phyloP scores from a whole-genome alignment of 2,888 invertebrate species.

The Pediacus dermestoides region DNA sequence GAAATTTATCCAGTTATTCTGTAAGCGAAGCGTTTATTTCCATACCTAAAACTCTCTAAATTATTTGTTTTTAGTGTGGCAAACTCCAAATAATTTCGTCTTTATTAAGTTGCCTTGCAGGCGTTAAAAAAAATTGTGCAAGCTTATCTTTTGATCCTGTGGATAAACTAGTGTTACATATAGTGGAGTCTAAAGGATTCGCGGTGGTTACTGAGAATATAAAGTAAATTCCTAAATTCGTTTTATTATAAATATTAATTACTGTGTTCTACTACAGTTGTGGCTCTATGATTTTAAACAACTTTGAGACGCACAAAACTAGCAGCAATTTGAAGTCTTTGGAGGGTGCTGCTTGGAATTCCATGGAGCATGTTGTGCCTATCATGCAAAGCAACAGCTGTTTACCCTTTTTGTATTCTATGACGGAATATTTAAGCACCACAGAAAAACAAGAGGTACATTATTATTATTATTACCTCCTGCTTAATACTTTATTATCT shows the following conservation, averaged over 20 bases:
- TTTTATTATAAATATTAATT: no score
- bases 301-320: slow-evolving; percentile 42
- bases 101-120: slow-evolving; percentile 33
- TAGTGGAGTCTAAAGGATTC: slow-evolving; percentile 53
- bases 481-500: slow-evolving; percentile 3
- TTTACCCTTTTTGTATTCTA: slow-evolving; percentile 48
- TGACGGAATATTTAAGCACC: slow-evolving; percentile 37
- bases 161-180: slow-evolving; percentile 33
- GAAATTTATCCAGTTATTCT: slow-evolving; percentile 46
- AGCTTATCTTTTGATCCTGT: slow-evolving; percentile 19
- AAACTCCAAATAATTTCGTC: slow-evolving; percentile 45
- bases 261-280: slow-evolving; percentile 36
- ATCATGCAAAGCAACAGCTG: slow-evolving; percentile 49
- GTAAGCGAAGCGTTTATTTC: slow-evolving; percentile 30
- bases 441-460: slow-evolving; percentile 32
- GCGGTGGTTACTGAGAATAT: slow-evolving; percentile 48
- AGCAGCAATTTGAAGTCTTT: slow-evolving; percentile 50
- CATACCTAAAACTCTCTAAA: slow-evolving; percentile 2
- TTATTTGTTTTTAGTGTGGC: slow-evolving; percentile 42
- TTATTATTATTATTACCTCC: slow-evolving; percentile 5
- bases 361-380: slow-evolving; percentile 52
- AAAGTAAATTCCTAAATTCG: slow-evolving; percentile 37
- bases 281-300: slow-evolving; percentile 52
- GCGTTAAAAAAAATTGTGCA: slow-evolving; percentile 25
- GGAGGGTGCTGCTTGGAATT: slow-evolving; percentile 49